Conservation (phyloP, 2,888 invertebrate genomes). For the Temnothorax ravouxi region DNA sequence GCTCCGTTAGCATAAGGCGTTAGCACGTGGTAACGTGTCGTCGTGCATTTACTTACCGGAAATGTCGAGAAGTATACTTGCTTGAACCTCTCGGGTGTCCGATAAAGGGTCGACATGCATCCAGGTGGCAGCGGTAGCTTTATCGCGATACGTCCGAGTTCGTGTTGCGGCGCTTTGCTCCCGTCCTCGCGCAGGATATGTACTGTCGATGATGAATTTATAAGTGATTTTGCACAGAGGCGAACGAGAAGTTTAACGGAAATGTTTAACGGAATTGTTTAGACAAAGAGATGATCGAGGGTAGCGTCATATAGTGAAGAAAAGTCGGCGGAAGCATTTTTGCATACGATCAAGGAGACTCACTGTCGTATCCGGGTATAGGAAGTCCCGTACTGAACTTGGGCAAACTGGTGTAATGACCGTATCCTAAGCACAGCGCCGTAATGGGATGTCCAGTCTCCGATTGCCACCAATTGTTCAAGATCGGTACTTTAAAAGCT, state of each 20-base stretch:
- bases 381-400: constrained; percentile 94
- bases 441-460: constrained; percentile 97
- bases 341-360: constrained; percentile 78
- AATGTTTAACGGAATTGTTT: background rate
- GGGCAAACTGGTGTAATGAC: constrained; percentile 91
- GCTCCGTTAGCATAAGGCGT: constrained; percentile 93
- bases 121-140: constrained; percentile 97
- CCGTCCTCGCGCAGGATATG: constrained; percentile 91
- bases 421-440: constrained; percentile 93
- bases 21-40: background rate
- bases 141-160: constrained; percentile 94
- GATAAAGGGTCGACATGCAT: constrained; percentile 93
- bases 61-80: constrained; percentile 94
- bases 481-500: constrained; percentile 91
- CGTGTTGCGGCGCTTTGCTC: constrained; percentile 89
- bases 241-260: background rate
- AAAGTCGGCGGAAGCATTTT: background rate
- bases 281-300: background rate
- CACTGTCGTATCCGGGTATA: constrained; percentile 95
- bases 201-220: constrained; percentile 86
- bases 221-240: background rate
- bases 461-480: constrained; percentile 99
- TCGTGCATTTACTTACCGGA: constrained; percentile 88
- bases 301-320: background rate
- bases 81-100: constrained; percentile 92